Conservation (phyloP, 2,888 invertebrate species). For the Augochlorella aurata region DNA sequence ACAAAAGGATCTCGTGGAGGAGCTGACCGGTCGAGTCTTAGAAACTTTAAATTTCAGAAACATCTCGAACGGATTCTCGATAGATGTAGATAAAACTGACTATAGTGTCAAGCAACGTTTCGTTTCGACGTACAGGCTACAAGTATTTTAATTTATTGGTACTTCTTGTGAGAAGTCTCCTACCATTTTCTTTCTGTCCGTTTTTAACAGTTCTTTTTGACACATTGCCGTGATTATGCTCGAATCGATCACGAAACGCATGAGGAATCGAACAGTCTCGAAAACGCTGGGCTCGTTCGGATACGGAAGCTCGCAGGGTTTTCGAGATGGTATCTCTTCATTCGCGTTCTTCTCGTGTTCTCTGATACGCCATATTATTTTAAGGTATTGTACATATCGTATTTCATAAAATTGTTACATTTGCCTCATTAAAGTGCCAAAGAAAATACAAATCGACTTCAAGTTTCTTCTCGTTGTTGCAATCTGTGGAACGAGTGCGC, state of each 20-base stretch:
- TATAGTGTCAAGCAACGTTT: conserved; percentile 42
- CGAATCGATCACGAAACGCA: neutral
- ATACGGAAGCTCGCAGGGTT: neutral
- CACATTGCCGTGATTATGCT: neutral
- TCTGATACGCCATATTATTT: conserved; percentile 77
- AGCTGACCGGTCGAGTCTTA: neutral
- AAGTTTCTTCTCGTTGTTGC: neutral
- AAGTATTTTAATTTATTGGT: conserved; percentile 53
- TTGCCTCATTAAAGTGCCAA: conserved; percentile 80
- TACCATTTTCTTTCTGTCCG: conserved; percentile 1
- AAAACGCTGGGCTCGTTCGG: neutral
- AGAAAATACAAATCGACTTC: conserved; percentile 69
- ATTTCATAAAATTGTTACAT: conserved; percentile 71
- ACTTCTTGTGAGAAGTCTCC: conserved; percentile 15
- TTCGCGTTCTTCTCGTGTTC: conserved; percentile 63
- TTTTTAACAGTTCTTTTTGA: neutral
- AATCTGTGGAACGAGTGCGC: neutral
- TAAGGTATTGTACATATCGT: conserved; percentile 77
- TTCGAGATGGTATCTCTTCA: conserved; percentile 46
- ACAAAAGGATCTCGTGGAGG: neutral
- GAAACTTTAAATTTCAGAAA: neutral
- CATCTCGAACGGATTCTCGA: neutral
- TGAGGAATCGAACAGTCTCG: neutral
- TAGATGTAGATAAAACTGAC: conserved; percentile 6
- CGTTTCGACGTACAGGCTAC: neutral